Percentiles rank a stretch among this genome's conserved stretches.
phyloP scores from a whole-genome alignment of 2,888 invertebrate genomes.

The Cataglyphis livida region DNA sequence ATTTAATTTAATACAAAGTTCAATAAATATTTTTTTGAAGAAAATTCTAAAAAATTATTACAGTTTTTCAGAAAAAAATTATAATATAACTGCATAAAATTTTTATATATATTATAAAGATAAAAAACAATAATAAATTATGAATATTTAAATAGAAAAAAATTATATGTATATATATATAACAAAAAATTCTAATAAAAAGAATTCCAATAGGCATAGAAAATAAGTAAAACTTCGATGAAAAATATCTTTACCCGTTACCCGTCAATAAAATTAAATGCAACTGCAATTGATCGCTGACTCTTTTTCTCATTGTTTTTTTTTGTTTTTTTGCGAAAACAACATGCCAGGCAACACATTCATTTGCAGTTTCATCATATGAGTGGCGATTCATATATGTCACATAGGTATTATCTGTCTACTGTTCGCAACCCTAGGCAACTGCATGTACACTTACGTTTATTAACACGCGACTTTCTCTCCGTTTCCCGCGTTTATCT shows the following conservation, averaged over 20 bases:
- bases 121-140: neutral
- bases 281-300: conserved; percentile 6
- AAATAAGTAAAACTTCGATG: neutral
- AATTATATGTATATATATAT: no score
- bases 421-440: conserved; percentile 56
- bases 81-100: neutral
- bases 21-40: neutral
- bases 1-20: no score
- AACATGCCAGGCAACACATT: conserved; percentile 23
- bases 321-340: conserved; percentile 37
- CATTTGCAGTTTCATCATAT: conserved; percentile 58
- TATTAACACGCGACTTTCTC: conserved; percentile 59
- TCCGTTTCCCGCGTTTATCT: neutral
- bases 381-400: conserved; percentile 28
- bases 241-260: conserved; percentile 18
- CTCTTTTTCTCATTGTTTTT: conserved; percentile 34
- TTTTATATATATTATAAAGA: neutral
- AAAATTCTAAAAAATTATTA: neutral
- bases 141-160: neutral
- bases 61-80: neutral
- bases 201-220: neutral
- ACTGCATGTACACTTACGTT: conserved; percentile 58
- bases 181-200: neutral
- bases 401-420: conserved; percentile 53
- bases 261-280: conserved; percentile 32